These are phyloP conservation scores for Epizoanthus scotinus DNA, from an alignment of 92 coral and sea anemone species.

Conservation along the genomic window DNA sequence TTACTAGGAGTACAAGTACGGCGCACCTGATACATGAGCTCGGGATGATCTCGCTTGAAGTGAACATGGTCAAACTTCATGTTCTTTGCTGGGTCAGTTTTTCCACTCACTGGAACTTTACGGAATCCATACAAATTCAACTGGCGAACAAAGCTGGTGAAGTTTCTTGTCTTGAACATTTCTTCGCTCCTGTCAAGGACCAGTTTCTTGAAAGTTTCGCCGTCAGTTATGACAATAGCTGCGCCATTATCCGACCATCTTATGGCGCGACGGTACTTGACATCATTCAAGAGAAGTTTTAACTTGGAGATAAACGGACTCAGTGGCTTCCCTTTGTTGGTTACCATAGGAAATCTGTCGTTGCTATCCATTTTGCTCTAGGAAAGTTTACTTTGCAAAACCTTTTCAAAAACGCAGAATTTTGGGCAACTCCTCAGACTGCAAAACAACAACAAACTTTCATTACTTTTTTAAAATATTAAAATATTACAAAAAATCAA, in stretches of 20 bases:
- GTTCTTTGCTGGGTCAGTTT: slow-evolving; percentile 98
- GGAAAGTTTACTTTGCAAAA: not conserved
- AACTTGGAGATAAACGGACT: slow-evolving; percentile 97
- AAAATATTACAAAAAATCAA: not conserved
- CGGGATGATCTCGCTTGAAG: slow-evolving; percentile 90
- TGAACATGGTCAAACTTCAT: slow-evolving; percentile 96
- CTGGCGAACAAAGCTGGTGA: slow-evolving; percentile 98
- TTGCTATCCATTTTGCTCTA: slow-evolving; percentile 45
- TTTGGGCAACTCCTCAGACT: not conserved
- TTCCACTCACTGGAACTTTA: slow-evolving; percentile 94
- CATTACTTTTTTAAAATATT: no score
- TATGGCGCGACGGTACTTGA: slow-evolving; percentile 93
- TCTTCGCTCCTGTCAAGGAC: slow-evolving; percentile 97
- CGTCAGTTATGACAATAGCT: slow-evolving; percentile 96
- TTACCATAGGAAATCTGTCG: slow-evolving; percentile 49
- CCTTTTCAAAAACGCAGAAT: no score
- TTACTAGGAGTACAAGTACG: slow-evolving; percentile 90
- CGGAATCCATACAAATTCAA: slow-evolving; percentile 94
- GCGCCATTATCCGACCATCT: slow-evolving; percentile 95
- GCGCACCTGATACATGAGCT: slow-evolving; percentile 91
- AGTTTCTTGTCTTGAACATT: slow-evolving; percentile 98
- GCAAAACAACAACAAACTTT: slow-evolving; percentile 17
- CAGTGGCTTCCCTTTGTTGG: slow-evolving; percentile 86
- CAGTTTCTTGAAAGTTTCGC: slow-evolving; percentile 93
- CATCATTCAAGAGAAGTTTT: slow-evolving; percentile 90